Percentiles rank a stretch among this genome's conserved stretches.
These are phyloP conservation scores for Chironomus riparius DNA, from an alignment of 2,888 invertebrate species.

Conservation along the genomic window DNA sequence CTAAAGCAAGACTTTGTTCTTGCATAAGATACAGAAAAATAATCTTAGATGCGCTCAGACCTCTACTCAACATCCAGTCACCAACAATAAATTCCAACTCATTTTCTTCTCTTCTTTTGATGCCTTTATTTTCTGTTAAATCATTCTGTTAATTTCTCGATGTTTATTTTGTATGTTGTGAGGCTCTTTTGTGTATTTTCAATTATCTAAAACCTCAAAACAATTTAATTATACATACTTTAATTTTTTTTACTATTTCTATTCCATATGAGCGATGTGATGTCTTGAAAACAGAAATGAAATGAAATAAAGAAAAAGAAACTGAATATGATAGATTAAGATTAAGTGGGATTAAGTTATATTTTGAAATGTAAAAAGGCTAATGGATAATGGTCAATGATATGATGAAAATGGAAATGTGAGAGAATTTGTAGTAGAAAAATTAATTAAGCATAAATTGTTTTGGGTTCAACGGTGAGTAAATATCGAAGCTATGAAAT, in stretches of 20 bases:
- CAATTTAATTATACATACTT: slow-evolving; percentile 15
- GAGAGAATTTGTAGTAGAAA: not conserved
- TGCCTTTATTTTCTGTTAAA: slow-evolving; percentile 9
- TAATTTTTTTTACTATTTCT: not conserved
- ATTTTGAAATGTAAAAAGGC: not conserved
- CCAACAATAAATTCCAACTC: not conserved
- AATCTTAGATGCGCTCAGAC: no score
- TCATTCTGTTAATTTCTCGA: slow-evolving; percentile 21
- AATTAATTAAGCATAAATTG: no score
- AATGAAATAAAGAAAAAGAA: no score
- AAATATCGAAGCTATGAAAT: no score
- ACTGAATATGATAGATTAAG: not conserved
- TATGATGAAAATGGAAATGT: not conserved
- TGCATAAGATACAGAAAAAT: no score
- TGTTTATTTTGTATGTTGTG: slow-evolving; percentile 14
- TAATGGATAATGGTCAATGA: not conserved
- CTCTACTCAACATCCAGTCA: no score
- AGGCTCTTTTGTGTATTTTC: slow-evolving; percentile 11
- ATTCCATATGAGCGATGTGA: not conserved
- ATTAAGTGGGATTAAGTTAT: not conserved
- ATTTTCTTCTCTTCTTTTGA: not conserved
- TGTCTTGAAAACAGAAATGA: not conserved
- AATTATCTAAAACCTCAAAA: slow-evolving; percentile 24
- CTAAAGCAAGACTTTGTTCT: no score
- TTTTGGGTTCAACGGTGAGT: no score